phyloP scores from a whole-genome alignment of 2,888 invertebrate genomes.

The Erebia aethiops region DNA sequence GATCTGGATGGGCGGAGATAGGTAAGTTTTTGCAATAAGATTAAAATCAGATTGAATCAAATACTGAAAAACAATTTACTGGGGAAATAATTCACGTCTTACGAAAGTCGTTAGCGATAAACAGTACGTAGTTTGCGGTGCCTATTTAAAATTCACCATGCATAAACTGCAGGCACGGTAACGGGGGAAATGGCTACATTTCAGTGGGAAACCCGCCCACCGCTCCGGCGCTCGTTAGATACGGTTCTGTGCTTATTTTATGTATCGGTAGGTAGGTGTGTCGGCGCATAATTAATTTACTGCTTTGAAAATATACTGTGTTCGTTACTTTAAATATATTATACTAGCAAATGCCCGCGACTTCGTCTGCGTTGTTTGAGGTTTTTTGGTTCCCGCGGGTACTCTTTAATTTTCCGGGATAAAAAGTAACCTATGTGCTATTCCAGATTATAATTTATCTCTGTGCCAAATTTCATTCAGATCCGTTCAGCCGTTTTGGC shows the following conservation, averaged over 20 bases:
- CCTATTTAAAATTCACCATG: conserved; percentile 22
- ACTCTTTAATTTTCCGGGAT: no score
- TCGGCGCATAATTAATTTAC: background rate
- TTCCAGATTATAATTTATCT: no score
- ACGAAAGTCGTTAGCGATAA: conserved; percentile 50
- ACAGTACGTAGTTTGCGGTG: conserved; percentile 1
- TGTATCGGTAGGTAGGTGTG: background rate
- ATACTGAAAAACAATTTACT: background rate
- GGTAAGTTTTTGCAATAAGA: background rate
- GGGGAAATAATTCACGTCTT: conserved; percentile 43
- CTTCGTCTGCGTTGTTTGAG: no score
- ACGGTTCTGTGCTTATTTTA: conserved; percentile 10
- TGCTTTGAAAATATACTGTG: background rate
- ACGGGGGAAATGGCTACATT: conserved; percentile 56
- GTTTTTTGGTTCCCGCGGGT: no score
- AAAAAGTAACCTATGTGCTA: no score
- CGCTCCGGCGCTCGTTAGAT: conserved; percentile 15
- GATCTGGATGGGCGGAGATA: no score
- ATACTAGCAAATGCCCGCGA: no score
- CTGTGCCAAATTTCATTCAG: no score
- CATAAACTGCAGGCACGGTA: conserved; percentile 47
- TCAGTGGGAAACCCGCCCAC: conserved; percentile 47
- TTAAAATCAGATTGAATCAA: no score
- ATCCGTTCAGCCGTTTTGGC: no score
- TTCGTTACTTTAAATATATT: no score